These are phyloP conservation scores for Fulica atra DNA, from an alignment of 2,113 vertebrate genomes.

Conservation along the genomic window DNA sequence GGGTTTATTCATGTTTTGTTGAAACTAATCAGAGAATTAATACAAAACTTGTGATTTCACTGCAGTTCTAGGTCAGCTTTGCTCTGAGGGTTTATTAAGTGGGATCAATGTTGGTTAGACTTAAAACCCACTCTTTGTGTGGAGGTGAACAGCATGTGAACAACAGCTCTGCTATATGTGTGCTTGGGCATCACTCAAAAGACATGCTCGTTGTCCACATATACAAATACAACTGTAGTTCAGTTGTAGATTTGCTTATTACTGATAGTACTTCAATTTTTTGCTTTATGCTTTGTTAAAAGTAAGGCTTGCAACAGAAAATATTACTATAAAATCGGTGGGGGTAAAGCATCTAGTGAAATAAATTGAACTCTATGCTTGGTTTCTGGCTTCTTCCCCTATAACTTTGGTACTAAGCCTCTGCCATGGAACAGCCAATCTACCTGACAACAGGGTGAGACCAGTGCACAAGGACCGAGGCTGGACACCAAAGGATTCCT, in stretches of 20 bases:
- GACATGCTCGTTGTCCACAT: background rate
- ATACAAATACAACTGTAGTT: background rate
- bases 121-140: background rate
- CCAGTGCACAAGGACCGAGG: background rate
- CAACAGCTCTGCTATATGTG: background rate
- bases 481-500: background rate
- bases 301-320: background rate
- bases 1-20: background rate
- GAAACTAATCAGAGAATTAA: background rate
- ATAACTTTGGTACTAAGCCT: background rate
- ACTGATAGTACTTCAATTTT: background rate
- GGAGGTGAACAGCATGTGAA: background rate
- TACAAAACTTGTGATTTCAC: background rate
- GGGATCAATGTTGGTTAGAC: background rate
- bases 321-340: background rate
- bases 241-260: background rate
- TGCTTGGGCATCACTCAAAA: background rate
- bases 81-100: background rate
- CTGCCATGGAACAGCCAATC: background rate
- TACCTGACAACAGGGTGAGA: background rate
- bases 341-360: background rate
- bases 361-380: background rate
- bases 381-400: background rate
- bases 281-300: background rate
- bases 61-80: background rate